Conservation (phyloP, 2,113 vertebrate genomes). For the Corythoichthys haematopterus region DNA sequence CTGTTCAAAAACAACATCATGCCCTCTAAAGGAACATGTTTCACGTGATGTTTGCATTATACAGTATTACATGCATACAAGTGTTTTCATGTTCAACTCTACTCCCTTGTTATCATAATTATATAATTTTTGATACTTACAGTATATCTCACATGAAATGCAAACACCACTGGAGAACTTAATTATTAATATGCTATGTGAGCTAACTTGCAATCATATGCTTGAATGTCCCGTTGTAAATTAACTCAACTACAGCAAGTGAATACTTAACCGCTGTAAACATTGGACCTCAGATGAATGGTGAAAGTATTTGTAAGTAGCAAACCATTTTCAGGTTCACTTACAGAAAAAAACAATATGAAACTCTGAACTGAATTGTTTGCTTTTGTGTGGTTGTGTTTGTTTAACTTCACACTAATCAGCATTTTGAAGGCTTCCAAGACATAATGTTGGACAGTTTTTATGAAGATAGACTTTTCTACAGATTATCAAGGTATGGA, state of each 20-base stretch:
- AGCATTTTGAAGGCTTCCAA: not conserved
- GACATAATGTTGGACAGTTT: too few species aligned
- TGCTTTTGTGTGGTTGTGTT: slow-evolving; percentile 3
- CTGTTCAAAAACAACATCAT: slow-evolving; percentile 5
- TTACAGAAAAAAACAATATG: not conserved
- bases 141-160: slow-evolving; percentile 6
- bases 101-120: not conserved
- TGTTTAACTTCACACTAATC: not conserved
- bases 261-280: slow-evolving; percentile 11
- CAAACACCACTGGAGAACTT: slow-evolving; percentile 25
- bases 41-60: not conserved
- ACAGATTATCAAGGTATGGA: too few species aligned
- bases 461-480: too few species aligned
- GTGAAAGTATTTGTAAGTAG: slow-evolving; percentile 21
- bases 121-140: slow-evolving; percentile 9
- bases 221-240: slow-evolving; percentile 17
- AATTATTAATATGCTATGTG: slow-evolving; percentile 39
- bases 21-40: slow-evolving; percentile 29
- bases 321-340: slow-evolving; percentile 8
- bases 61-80: not conserved
- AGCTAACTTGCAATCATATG: slow-evolving; percentile 27
- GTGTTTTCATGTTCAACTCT: not conserved
- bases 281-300: slow-evolving; percentile 13
- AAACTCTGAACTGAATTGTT: not conserved
- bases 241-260: slow-evolving; percentile 14